Base-by-base conservation (phyloP, 1,140 invertebrate species). In the Rhizoglyphus robini region DNA sequence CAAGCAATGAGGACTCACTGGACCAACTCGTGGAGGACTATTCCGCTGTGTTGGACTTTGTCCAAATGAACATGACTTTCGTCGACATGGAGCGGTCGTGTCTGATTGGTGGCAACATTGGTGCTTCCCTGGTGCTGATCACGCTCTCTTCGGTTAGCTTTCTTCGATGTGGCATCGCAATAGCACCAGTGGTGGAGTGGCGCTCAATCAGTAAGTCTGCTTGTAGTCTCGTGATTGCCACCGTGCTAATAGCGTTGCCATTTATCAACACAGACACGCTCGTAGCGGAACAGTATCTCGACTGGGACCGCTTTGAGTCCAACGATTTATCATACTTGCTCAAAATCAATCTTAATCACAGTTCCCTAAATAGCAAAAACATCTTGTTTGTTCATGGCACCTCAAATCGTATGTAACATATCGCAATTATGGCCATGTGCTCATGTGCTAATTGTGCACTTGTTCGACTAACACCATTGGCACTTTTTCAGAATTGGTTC, bases 231-330 rank as follows among this genome's bases (percentile, higher is more conserved):
- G 18, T 48, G 8, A 31, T 20, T 63, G 18, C n/a, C 20, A 46
- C 18, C 31, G 20, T 30, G 5, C 36, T 29, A 54, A 36, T 34
- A 18, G 38, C 18, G 48, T 65, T 58, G 25, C 23, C 36, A 31
- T 36, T 29, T 30, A 61, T 32, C 3, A 20, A 18, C 3, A 48
- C 72, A 96, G 92, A 96, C 79, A 90, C 90, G 27, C 88, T 88
- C 4, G 95, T 95, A 74, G 86, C 91, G 38, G 92, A 96, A 74
- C 80, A 89, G 18, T 94, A 91, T 75, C 88, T 96, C 86, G 89
- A 90, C n/a, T 82, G 85, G 25, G 88, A 90, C 18, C 90, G 88
- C 72, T 57, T 66, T 15, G 68, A 38, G n/a, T 57, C 71, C 23
- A 95, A 95, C 77, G 89, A 89, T 73, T 84, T 88, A 70, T 89